phyloP scores from a whole-genome alignment of 2,888 invertebrate genomes.

The Acleris laterana region DNA sequence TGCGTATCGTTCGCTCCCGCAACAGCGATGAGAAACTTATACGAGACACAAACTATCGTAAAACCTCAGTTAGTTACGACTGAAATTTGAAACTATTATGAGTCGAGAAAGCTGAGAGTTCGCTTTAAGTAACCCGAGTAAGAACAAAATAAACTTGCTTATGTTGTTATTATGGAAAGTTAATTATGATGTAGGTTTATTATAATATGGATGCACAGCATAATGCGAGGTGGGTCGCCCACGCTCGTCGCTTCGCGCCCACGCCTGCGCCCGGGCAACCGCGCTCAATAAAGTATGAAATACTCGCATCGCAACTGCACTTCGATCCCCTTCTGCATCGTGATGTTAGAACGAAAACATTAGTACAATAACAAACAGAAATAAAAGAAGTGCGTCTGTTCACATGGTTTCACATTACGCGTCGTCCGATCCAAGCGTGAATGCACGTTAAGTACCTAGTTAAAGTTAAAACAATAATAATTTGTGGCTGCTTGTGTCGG shows the following conservation, averaged over 20 bases:
- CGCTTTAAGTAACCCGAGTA: conserved; percentile 23
- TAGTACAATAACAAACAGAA: conserved; percentile 5
- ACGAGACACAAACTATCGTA: conserved; percentile 30
- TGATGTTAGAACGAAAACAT: conserved; percentile 11
- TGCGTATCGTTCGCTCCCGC: conserved; percentile 58
- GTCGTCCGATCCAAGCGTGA: conserved; percentile 1
- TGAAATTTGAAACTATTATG: conserved; percentile 35
- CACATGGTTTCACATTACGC: conserved; percentile 20
- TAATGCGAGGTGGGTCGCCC: conserved; percentile 45
- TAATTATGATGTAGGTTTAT: conserved; percentile 39
- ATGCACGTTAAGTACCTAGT: not conserved
- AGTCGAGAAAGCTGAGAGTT: conserved; percentile 33
- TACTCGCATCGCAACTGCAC: conserved; percentile 43
- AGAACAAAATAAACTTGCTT: conserved; percentile 29
- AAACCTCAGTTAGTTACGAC: conserved; percentile 30
- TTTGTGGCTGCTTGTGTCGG: no score
- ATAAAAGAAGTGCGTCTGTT: conserved; percentile 13
- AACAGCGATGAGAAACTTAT: conserved; percentile 24
- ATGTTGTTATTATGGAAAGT: conserved; percentile 43
- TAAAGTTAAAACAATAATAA: no score
- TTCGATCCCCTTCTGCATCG: conserved; percentile 16
- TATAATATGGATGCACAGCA: conserved; percentile 37
- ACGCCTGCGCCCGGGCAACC: conserved; percentile 32
- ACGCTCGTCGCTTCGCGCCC: conserved; percentile 41
- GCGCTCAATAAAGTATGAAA: conserved; percentile 35